phyloP scores from a whole-genome alignment of 30 jellyfish, hydroid and myxozoan genomes.

The Aurelia sp. region DNA sequence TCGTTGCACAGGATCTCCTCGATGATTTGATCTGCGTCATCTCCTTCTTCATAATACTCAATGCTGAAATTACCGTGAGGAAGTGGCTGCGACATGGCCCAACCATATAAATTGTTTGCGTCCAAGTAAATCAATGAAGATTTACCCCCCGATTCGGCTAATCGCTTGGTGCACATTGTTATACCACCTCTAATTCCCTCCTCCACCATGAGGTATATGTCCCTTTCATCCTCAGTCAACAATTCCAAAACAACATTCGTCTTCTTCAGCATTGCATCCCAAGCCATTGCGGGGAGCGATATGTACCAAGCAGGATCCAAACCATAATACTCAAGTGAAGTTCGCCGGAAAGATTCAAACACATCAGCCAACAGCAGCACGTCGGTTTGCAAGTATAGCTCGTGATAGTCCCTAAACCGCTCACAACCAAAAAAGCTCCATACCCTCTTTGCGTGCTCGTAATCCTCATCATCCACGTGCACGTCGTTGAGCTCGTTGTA shows the following conservation, averaged over 20 bases:
- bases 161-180: neutral
- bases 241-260: neutral
- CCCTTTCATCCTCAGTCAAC: neutral
- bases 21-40: neutral
- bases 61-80: neutral
- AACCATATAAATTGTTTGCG: neutral
- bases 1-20: neutral
- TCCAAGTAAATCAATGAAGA: neutral
- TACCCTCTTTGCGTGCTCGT: slow-evolving; percentile 38
- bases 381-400: slow-evolving; percentile 27
- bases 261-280: neutral
- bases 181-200: slow-evolving; percentile 2
- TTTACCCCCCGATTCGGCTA: neutral
- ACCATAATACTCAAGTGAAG: neutral
- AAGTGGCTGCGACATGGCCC: slow-evolving; percentile 1
- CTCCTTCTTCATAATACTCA: neutral
- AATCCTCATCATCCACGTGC: neutral
- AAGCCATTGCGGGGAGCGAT: slow-evolving; percentile 68
- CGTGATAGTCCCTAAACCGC: slow-evolving; percentile 30
- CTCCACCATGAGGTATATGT: neutral
- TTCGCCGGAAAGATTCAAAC: slow-evolving; percentile 43
- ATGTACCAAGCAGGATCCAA: slow-evolving; percentile 62
- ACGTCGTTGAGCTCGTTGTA: neutral
- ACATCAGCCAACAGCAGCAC: slow-evolving; percentile 47
- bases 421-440: neutral